Percentiles rank a stretch among this genome's conserved stretches.
phyloP scores from a whole-genome alignment of 2,888 invertebrate species.

The Beris chalybata region DNA sequence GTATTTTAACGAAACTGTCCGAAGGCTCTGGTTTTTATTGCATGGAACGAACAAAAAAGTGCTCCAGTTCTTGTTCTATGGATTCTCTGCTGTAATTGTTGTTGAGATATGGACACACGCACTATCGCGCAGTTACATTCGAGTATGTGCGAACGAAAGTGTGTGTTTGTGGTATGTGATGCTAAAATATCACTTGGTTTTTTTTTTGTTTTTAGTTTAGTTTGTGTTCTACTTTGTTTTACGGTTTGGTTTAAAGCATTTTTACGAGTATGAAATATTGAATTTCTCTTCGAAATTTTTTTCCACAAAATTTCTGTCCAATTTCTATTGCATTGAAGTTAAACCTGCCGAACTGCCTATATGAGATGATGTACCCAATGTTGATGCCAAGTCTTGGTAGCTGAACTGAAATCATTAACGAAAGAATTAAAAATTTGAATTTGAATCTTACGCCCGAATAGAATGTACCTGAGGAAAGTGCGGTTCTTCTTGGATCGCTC shows the following conservation, averaged over 20 bases:
- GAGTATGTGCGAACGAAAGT: too few relatives aligned
- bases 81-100: too few relatives aligned
- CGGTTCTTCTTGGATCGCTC: constrained; percentile 71
- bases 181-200: constrained; percentile 30
- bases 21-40: too few relatives aligned
- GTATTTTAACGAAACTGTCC: neutral
- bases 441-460: neutral
- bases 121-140: too few relatives aligned
- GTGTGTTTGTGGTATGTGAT: constrained; percentile 15
- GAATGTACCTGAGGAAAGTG: constrained; percentile 62
- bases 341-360: constrained; percentile 62
- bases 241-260: constrained; percentile 18
- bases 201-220: constrained; percentile 19
- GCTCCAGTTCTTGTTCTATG: too few relatives aligned
- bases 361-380: constrained; percentile 65
- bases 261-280: constrained; percentile 17
- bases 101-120: too few relatives aligned
- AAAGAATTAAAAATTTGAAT: constrained; percentile 12
- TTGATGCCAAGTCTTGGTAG: constrained; percentile 71
- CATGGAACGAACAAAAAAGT: too few relatives aligned
- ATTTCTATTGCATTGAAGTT: constrained; percentile 55
- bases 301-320: constrained; percentile 3
- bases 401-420: constrained; percentile 68
- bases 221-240: constrained; percentile 1
- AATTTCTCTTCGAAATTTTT: constrained; percentile 2